Evolutionary conservation across 2,888 invertebrate species (phyloP).

Genomic region (Hipparchia semele): DNA sequence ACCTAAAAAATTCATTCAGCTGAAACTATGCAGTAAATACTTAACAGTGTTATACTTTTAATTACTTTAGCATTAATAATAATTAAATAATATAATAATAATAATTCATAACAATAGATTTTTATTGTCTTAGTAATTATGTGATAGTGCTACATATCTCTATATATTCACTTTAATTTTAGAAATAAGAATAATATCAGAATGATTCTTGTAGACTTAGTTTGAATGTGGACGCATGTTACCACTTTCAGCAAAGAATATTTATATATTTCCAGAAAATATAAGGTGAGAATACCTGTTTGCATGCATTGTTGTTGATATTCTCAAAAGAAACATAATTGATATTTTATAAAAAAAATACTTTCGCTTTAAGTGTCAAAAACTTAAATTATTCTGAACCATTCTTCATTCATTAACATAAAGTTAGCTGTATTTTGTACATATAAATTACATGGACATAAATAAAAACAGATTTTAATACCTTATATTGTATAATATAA

Average conservation of each 20-base stretch:
- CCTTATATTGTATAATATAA: too few relatives aligned
- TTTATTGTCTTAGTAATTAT: not conserved
- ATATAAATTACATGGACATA: too few relatives aligned
- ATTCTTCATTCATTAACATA: too few relatives aligned
- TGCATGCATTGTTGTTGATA: not conserved
- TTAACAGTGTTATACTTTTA: not conserved
- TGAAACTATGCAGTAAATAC: not conserved
- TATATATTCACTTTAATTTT: not conserved
- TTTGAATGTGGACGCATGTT: not conserved
- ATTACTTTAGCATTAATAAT: not conserved
- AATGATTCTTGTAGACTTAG: not conserved
- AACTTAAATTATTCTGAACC: not conserved
- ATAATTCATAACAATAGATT: too few relatives aligned
- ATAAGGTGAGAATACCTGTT: not conserved
- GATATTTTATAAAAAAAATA: not conserved
- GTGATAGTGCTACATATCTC: constrained; percentile 16
- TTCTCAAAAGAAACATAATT: not conserved
- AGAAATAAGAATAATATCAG: not conserved
- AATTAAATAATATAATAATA: too few relatives aligned
- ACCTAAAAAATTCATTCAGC: not conserved
- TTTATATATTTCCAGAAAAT: not conserved
- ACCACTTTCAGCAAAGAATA: not conserved
- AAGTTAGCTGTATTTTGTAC: too few relatives aligned
- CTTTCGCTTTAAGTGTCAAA: not conserved
- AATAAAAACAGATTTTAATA: too few relatives aligned